Evolutionary conservation across 2,797 vertebrate genomes (phyloP).

Genomic region (Salmo trutta): DNA sequence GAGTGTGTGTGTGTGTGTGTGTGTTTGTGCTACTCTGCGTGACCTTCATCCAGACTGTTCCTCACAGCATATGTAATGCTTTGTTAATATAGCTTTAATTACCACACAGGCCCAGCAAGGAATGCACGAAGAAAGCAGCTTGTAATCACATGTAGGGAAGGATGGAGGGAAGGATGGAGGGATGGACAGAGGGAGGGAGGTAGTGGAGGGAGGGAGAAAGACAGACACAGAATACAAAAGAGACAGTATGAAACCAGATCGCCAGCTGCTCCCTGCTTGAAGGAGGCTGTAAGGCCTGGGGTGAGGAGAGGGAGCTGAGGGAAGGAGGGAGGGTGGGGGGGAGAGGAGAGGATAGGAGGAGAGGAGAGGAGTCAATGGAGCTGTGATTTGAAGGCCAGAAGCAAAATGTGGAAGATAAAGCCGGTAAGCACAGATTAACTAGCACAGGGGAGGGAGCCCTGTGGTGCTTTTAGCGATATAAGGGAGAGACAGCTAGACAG

Average conservation of each 20-base stretch:
- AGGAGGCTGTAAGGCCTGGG: constrained; percentile 14
- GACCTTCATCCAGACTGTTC: constrained; percentile 46
- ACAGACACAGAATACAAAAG: not conserved
- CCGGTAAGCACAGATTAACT: constrained; percentile 57
- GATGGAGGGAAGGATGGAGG: not conserved
- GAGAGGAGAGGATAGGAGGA: constrained; percentile 25
- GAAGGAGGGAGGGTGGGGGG: constrained; percentile 11
- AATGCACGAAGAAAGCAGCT: constrained; percentile 17
- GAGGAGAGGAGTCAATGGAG: constrained; percentile 36
- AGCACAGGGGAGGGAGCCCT: constrained; percentile 35
- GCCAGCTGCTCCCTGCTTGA: not conserved
- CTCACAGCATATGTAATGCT: constrained; percentile 34
- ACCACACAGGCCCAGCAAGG: constrained; percentile 21
- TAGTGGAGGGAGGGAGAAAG: no score
- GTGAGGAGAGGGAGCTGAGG: no score
- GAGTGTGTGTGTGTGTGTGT: constrained; percentile 2
- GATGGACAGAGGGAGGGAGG: constrained; percentile 10
- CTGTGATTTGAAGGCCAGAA: constrained; percentile 9
- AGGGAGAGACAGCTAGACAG: constrained; percentile 7
- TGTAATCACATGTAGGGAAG: constrained; percentile 27
- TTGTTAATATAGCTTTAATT: constrained; percentile 45
- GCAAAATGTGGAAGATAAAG: constrained; percentile 50
- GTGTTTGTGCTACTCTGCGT: not conserved
- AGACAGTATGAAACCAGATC: not conserved
- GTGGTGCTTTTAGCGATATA: not conserved